Evolutionary conservation across 2,797 vertebrate genomes (phyloP).

Genomic region (Clarias pachynema): DNA sequence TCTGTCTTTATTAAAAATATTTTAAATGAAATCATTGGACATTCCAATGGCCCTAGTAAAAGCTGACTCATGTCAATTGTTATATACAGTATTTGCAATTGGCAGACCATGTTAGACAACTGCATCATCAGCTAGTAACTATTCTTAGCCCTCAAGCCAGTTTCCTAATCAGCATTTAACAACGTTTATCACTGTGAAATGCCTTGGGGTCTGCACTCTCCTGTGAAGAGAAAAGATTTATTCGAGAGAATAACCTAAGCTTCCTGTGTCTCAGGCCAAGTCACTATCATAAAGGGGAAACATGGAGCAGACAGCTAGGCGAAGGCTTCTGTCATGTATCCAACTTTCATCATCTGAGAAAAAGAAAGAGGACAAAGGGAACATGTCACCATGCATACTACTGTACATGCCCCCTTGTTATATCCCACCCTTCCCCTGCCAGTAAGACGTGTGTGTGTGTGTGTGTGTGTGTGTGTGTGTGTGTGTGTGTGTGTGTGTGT

Average conservation of each 20-base stretch:
- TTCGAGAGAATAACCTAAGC: slow-evolving; percentile 54
- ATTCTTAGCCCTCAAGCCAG: slow-evolving; percentile 47
- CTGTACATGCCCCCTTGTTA: slow-evolving; percentile 10
- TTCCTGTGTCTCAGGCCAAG: slow-evolving; percentile 60
- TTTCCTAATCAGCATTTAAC: slow-evolving; percentile 50
- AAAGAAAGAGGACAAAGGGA: slow-evolving; percentile 28
- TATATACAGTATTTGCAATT: background rate
- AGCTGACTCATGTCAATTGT: background rate
- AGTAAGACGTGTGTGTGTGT: slow-evolving; percentile 46
- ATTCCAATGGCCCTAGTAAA: background rate
- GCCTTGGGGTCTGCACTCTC: slow-evolving; percentile 47
- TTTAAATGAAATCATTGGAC: background rate
- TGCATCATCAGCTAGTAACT: slow-evolving; percentile 54
- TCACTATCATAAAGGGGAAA: slow-evolving; percentile 54
- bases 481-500: slow-evolving; percentile 4
- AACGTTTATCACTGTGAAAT: slow-evolving; percentile 50
- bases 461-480: slow-evolving; percentile 13
- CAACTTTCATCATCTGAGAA: slow-evolving; percentile 52
- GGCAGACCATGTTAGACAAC: slow-evolving; percentile 5
- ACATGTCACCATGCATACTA: slow-evolving; percentile 32
- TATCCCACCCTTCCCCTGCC: slow-evolving; percentile 43
- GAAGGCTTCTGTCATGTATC: slow-evolving; percentile 58
- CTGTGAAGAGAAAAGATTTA: slow-evolving; percentile 42
- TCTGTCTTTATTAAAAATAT: background rate
- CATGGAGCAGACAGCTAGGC: slow-evolving; percentile 57